A percentile compares a stretch with the other conserved stretches of the same genome.
phyloP scores from a whole-genome alignment of 2,113 vertebrate species.

The Eurypyga helias region DNA sequence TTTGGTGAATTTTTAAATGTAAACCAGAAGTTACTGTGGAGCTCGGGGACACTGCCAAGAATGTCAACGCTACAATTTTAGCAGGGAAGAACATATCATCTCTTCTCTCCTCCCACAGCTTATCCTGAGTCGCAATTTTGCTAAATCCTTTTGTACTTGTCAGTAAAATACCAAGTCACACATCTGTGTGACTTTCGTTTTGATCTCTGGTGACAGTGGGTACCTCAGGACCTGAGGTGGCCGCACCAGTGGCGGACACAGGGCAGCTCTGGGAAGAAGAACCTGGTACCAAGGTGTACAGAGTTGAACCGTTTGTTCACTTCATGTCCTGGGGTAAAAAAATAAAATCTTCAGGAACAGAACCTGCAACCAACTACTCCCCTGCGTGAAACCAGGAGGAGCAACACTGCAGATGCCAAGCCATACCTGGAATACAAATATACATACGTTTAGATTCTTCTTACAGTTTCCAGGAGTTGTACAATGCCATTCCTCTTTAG shows the following conservation, averaged over 20 bases:
- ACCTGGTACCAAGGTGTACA: fast-evolving
- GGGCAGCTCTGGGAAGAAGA: background rate
- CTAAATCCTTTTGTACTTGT: background rate
- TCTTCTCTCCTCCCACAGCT: slow-evolving; percentile 1
- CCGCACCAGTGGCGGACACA: fast-evolving
- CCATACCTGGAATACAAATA: background rate
- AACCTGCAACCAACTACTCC: background rate
- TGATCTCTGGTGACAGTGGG: background rate
- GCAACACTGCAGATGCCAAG: background rate
- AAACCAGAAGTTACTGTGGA: slow-evolving; percentile 35
- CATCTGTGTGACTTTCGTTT: background rate
- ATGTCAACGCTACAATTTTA: slow-evolving; percentile 3
- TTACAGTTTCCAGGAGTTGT: background rate
- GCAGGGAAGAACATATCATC: slow-evolving; percentile 11
- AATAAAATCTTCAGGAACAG: background rate
- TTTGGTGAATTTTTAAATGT: slow-evolving; percentile 21
- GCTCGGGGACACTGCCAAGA: slow-evolving; percentile 13
- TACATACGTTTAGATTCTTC: background rate
- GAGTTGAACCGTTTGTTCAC: background rate
- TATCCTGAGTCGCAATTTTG: background rate
- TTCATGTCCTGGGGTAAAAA: background rate
- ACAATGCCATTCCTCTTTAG: background rate
- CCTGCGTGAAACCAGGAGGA: background rate
- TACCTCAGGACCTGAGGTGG: background rate
- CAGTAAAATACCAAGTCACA: background rate